phyloP scores from a whole-genome alignment of 2,113 vertebrate species.

The Misgurnus mizolepis region DNA sequence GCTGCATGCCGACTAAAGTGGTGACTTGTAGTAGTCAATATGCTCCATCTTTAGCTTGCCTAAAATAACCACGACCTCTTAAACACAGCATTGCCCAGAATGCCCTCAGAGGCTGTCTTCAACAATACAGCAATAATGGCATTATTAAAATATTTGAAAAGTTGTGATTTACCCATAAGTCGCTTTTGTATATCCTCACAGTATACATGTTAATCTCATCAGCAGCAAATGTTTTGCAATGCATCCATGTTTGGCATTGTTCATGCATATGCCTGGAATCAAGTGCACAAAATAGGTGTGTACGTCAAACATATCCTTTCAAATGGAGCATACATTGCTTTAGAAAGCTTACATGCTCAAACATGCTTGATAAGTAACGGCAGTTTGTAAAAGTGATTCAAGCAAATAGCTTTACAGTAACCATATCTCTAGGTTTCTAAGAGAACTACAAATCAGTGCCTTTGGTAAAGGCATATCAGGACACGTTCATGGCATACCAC shows the following conservation, averaged over 20 bases:
- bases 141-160: background rate
- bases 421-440: background rate
- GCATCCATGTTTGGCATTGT: too few relatives aligned
- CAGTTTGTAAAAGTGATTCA: too few relatives aligned
- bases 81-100: constrained; percentile 46
- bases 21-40: constrained; percentile 34
- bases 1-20: constrained; percentile 21
- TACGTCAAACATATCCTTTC: too few relatives aligned
- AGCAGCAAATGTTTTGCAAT: too few relatives aligned
- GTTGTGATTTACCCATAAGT: constrained; percentile 15
- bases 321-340: too few relatives aligned
- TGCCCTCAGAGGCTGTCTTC: constrained; percentile 18
- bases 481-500: background rate
- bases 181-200: background rate
- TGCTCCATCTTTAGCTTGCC: constrained; percentile 36
- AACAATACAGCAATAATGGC: constrained; percentile 27
- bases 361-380: too few relatives aligned
- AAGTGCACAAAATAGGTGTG: too few relatives aligned
- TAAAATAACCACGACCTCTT: constrained; percentile 30
- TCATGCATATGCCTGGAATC: too few relatives aligned
- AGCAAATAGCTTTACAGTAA: too few relatives aligned
- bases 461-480: constrained; percentile 9
- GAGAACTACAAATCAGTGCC: background rate
- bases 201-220: too few relatives aligned
- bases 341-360: too few relatives aligned